Evolutionary conservation across 2,113 vertebrate genomes (phyloP).

Genomic region (Salvator merianae): DNA sequence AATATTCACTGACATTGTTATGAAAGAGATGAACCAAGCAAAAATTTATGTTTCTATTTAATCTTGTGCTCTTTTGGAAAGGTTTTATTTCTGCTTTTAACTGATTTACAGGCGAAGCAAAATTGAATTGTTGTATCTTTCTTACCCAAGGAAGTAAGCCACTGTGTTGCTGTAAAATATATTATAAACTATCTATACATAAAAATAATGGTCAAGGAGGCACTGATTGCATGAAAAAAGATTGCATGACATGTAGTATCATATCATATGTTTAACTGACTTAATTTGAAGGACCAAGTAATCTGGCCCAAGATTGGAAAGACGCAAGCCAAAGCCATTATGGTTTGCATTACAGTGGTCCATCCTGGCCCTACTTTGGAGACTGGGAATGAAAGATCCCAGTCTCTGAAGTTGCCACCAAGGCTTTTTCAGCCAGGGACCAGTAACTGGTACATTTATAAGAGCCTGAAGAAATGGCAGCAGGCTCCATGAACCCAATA

Average conservation of each 20-base stretch:
- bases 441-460: no score
- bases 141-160: conserved; percentile 1
- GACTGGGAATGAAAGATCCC: no score
- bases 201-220: conserved; percentile 48
- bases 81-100: not conserved
- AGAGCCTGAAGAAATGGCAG: no score
- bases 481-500: no score
- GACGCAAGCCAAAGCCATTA: no score
- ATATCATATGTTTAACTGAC: no score
- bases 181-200: conserved; percentile 38
- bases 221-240: conserved; percentile 42
- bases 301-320: no score
- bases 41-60: conserved; percentile 20
- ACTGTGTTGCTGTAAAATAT: conserved; percentile 27
- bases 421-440: no score
- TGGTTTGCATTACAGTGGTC: no score
- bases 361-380: no score
- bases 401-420: no score
- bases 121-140: conserved; percentile 26
- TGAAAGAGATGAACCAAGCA: conserved; percentile 7
- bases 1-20: not conserved
- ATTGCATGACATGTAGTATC: conserved; percentile 12
- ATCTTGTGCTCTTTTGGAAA: conserved; percentile 19
- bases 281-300: no score
- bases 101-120: not conserved